phyloP scores from a whole-genome alignment of 2,888 invertebrate species.

The Lepidonotus clava region DNA sequence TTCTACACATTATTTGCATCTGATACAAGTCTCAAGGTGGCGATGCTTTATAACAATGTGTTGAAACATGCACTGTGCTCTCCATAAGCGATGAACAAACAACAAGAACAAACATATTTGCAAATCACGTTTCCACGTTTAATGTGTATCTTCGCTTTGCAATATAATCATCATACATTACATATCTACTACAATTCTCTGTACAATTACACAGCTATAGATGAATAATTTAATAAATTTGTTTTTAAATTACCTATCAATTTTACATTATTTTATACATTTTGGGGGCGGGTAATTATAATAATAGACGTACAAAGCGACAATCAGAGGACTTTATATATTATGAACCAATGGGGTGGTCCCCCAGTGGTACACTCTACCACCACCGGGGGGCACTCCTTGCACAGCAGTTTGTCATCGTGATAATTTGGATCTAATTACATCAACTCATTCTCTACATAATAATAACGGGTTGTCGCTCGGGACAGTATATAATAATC shows the following conservation, averaged over 20 bases:
- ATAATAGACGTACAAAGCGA: conserved; percentile 8
- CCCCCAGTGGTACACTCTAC: not conserved
- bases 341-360: not conserved
- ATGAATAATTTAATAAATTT: conserved; percentile 36
- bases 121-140: conserved; percentile 37
- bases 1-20: no score
- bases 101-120: not conserved
- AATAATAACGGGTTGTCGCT: no score
- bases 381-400: not conserved
- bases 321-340: not conserved
- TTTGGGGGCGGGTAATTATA: not conserved
- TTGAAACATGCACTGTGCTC: not conserved
- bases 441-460: not conserved
- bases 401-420: conserved; percentile 37
- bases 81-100: not conserved
- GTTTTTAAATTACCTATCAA: conserved; percentile 45
- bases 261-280: conserved; percentile 42
- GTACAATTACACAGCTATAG: conserved; percentile 34
- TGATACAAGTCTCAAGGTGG: no score
- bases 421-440: conserved; percentile 35
- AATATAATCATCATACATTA: conserved; percentile 25
- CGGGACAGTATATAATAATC: not conserved
- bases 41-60: no score
- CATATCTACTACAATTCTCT: conserved; percentile 46
- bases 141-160: conserved; percentile 36